Conservation (phyloP, 2,113 vertebrate genomes). For the Hiodon alosoides region DNA sequence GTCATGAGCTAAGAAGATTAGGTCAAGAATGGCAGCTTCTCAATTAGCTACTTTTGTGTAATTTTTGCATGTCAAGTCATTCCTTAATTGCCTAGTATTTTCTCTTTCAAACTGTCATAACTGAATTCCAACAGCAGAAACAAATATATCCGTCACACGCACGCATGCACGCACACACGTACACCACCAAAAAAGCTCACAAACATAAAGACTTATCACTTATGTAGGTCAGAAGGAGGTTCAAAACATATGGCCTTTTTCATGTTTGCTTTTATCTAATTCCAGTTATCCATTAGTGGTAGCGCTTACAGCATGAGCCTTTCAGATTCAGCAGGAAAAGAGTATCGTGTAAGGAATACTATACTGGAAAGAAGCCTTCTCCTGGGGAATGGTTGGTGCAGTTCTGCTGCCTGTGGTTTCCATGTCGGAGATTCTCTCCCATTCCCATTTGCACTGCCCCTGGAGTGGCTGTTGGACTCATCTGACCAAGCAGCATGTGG, state of each 20-base stretch:
- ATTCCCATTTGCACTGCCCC: slow-evolving; percentile 13
- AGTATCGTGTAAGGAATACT: slow-evolving; percentile 36
- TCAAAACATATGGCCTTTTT: slow-evolving; percentile 46
- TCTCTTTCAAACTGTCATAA: too few species aligned
- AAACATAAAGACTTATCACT: too few species aligned
- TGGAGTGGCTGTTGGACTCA: slow-evolving; percentile 35
- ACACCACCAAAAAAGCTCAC: too few species aligned
- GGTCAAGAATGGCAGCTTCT: too few species aligned
- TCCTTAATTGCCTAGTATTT: slow-evolving; percentile 2
- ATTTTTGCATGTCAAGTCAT: background rate
- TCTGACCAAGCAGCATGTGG: slow-evolving; percentile 20
- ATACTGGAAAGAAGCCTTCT: slow-evolving; percentile 26
- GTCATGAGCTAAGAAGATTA: too few species aligned
- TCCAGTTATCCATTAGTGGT: slow-evolving; percentile 52
- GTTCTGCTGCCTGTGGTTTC: too few species aligned
- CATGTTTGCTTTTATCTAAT: slow-evolving; percentile 53
- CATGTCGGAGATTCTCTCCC: too few species aligned
- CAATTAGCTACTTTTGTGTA: too few species aligned
- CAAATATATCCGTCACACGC: background rate
- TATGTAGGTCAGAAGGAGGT: slow-evolving; percentile 47
- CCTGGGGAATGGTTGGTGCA: background rate
- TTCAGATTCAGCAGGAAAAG: slow-evolving; percentile 44
- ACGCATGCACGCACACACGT: background rate
- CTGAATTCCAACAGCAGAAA: background rate
- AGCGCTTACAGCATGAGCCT: slow-evolving; percentile 34